Base-by-base conservation (phyloP, 2,113 vertebrate species). In the Condylura cristata region DNA sequence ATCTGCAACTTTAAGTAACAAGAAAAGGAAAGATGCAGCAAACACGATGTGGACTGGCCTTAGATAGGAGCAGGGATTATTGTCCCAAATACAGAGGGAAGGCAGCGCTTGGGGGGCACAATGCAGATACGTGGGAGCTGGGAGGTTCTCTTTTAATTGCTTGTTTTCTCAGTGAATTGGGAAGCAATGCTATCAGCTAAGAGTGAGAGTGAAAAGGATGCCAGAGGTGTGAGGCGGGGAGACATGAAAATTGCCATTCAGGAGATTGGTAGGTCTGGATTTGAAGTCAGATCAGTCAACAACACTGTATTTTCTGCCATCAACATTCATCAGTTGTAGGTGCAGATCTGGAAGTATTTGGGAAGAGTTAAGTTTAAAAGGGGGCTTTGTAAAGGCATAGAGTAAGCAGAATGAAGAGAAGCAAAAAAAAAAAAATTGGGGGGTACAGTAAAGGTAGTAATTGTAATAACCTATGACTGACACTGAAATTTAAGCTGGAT, bases 371-470 rank as follows among this genome's bases (percentile, higher is more conserved):
- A 14, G 70, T 90, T 96, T 94, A 41, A 94, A 90, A 20, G 84
- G 85, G 28, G 14, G 63, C 81, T 96, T 76, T 82, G 12, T 88
- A 92, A 79, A 89, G 53, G n/a, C 12, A 93, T 9, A 37, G 34
- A 91, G 32, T 61, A 91, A 86, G 44, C 13, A 51, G 66, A 94
- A 85, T 60, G 46, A 89, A 80, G n/a, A 86, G 17, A 88, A 82
- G 70, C 53, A 81, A 89, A 90, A 86, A 84, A 53, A 4, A 20
- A 48, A 12, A 48, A 48, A 48, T n/a, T 16, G 89, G 89, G 78
- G 39, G 30, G 68, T 80, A 5, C 26, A 92, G 74, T n/a, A 86
- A 96, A 92, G 44, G 20, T 53, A 10, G 63, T 46, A 39, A 72
- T 76, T 66, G 60, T 20, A 3, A 80, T 87, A 88, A 85, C 32